These are phyloP conservation scores for Lordiphosa stackelbergi DNA, from an alignment of 1,140 invertebrate species.

Conservation along the genomic window DNA sequence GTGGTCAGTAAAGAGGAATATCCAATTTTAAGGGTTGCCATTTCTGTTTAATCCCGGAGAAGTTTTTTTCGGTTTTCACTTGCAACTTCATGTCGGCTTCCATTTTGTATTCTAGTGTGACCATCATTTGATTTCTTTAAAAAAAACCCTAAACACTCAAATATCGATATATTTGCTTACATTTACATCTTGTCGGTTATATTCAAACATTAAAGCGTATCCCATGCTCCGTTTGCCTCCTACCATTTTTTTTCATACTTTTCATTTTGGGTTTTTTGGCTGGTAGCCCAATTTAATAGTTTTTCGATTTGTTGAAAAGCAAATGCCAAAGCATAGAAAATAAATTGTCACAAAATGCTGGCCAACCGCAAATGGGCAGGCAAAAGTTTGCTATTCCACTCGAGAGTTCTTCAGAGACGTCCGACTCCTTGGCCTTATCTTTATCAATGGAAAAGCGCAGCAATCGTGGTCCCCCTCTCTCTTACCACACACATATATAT, in stretches of 20 bases:
- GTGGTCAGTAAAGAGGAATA: too few relatives aligned
- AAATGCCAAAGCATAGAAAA: conserved; percentile 70
- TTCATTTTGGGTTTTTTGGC: conserved; percentile 45
- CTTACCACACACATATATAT: conserved; percentile 33
- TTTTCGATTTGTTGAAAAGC: conserved; percentile 74
- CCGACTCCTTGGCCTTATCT: conserved; percentile 67
- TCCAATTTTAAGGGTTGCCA: too few relatives aligned
- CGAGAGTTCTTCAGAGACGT: conserved; percentile 34
- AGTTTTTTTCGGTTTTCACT: too few relatives aligned
- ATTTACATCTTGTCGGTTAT: too few relatives aligned
- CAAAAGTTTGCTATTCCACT: conserved; percentile 19
- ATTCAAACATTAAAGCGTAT: conserved; percentile 13
- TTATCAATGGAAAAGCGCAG: conserved; percentile 67
- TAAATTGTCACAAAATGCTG: conserved; percentile 71
- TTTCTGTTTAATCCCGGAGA: too few relatives aligned
- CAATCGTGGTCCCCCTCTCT: conserved; percentile 25
- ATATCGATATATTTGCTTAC: too few relatives aligned
- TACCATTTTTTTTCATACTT: conserved; percentile 17
- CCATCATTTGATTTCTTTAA: too few relatives aligned
- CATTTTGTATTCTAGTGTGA: too few relatives aligned
- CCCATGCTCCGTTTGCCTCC: conserved; percentile 4
- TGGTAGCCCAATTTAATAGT: conserved; percentile 72
- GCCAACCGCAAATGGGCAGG: conserved; percentile 31
- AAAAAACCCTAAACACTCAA: too few relatives aligned
- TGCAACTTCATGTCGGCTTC: too few relatives aligned